Percentiles rank a stretch among this genome's conserved stretches.
phyloP scores from a whole-genome alignment of 2,888 invertebrate species.

The Augiades crinisus region DNA sequence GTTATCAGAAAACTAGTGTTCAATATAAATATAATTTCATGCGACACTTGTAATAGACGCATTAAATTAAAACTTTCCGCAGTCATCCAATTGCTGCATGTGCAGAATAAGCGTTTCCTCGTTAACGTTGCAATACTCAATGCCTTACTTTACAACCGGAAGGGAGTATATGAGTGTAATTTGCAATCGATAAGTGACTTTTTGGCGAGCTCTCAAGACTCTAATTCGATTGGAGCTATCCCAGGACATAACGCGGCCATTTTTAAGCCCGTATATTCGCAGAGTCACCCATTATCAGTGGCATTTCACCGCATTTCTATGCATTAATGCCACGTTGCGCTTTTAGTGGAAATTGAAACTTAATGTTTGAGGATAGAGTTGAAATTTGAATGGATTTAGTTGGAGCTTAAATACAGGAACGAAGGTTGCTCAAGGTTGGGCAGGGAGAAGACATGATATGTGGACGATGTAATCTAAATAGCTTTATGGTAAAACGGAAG shows the following conservation, averaged over 20 bases:
- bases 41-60: neutral
- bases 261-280: constrained; percentile 53
- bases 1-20: too few species aligned
- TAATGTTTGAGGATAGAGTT: constrained; percentile 45
- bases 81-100: constrained; percentile 4
- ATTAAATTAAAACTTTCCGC: constrained; percentile 3
- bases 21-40: neutral
- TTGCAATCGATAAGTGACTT: constrained; percentile 17
- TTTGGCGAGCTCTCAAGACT: constrained; percentile 29
- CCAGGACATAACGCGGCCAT: constrained; percentile 32
- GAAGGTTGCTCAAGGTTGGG: constrained; percentile 54
- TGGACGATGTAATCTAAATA: constrained; percentile 73
- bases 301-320: constrained; percentile 65
- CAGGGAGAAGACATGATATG: constrained; percentile 69
- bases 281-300: constrained; percentile 57
- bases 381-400: constrained; percentile 43
- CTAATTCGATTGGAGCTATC: constrained; percentile 33
- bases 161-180: constrained; percentile 2
- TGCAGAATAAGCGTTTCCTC: constrained; percentile 3
- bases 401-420: constrained; percentile 34
- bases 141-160: constrained; percentile 8
- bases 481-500: constrained; percentile 56
- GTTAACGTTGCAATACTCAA: constrained; percentile 12
- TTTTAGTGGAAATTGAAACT: constrained; percentile 28
- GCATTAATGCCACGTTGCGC: constrained; percentile 48